phyloP scores from a whole-genome alignment of 2,797 vertebrate species.

The Delichon dasypus region DNA sequence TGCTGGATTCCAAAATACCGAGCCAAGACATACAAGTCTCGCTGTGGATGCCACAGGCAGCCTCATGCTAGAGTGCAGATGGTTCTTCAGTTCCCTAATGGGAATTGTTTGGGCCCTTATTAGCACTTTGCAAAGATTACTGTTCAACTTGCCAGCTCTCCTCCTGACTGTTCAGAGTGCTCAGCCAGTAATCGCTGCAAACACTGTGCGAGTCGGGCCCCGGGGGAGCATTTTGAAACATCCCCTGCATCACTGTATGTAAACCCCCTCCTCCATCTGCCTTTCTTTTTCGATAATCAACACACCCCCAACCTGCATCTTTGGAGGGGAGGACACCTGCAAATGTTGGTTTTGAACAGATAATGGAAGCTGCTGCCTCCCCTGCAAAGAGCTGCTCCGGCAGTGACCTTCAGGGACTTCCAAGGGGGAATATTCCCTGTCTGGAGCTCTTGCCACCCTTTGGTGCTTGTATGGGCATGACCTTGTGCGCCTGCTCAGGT shows the following conservation, averaged over 20 bases:
- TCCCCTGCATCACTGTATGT: not conserved
- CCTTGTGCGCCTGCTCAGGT: not conserved
- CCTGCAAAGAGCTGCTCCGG: not conserved
- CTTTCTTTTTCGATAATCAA: not conserved
- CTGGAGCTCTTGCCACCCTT: not conserved
- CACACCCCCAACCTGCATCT: not conserved
- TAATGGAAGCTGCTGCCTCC: not conserved
- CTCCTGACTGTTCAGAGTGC: not conserved
- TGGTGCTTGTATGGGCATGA: not conserved
- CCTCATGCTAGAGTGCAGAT: conserved; percentile 14
- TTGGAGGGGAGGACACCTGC: not conserved
- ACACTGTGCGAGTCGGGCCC: fast-evolving
- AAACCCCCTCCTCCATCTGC: not conserved
- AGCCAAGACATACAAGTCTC: not conserved
- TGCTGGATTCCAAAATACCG: not conserved
- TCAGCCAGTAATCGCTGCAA: not conserved
- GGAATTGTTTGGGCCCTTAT: conserved; percentile 17
- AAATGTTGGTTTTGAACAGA: not conserved
- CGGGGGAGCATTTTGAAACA: not conserved
- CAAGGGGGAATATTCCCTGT: not conserved
- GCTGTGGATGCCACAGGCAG: conserved; percentile 9
- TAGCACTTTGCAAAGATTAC: conserved; percentile 20
- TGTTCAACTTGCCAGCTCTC: not conserved
- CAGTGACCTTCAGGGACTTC: not conserved
- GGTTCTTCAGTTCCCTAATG: not conserved